phyloP scores from a whole-genome alignment of 92 coral and sea anemone genomes.

The Paragorgia papillata region DNA sequence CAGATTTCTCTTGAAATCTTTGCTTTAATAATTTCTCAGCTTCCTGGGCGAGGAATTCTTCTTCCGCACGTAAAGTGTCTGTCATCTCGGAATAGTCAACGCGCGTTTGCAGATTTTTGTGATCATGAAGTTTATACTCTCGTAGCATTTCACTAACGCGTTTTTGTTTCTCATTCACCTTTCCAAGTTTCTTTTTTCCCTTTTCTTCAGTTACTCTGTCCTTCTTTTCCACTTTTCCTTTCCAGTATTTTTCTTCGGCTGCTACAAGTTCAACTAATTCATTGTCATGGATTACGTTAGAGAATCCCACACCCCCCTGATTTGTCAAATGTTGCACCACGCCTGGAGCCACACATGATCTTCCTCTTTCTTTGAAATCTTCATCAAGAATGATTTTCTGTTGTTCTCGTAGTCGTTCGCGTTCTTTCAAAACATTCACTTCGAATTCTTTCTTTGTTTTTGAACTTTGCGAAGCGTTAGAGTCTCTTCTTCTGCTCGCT shows the following conservation, averaged over 20 bases:
- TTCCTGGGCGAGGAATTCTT: constrained; percentile 68
- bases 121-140: constrained; percentile 20
- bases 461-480: neutral
- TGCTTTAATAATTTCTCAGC: constrained; percentile 59
- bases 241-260: constrained; percentile 43
- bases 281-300: constrained; percentile 17
- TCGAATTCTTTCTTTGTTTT: neutral
- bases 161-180: constrained; percentile 17
- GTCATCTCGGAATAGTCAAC: constrained; percentile 34
- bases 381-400: constrained; percentile 23
- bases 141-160: constrained; percentile 37
- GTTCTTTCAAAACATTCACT: neutral
- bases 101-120: neutral
- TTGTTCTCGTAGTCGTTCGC: constrained; percentile 14
- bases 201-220: neutral
- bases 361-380: constrained; percentile 14
- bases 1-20: constrained; percentile 29
- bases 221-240: constrained; percentile 27
- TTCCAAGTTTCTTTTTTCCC: neutral
- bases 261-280: constrained; percentile 33
- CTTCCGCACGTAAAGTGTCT: constrained; percentile 55
- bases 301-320: neutral
- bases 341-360: neutral
- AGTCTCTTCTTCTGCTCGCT: neutral
- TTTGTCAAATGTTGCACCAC: neutral